Percentiles rank a stretch among this genome's conserved stretches.
These are phyloP conservation scores for Prolemur simus DNA, from an alignment of 2,113 vertebrate genomes.

Conservation along the genomic window DNA sequence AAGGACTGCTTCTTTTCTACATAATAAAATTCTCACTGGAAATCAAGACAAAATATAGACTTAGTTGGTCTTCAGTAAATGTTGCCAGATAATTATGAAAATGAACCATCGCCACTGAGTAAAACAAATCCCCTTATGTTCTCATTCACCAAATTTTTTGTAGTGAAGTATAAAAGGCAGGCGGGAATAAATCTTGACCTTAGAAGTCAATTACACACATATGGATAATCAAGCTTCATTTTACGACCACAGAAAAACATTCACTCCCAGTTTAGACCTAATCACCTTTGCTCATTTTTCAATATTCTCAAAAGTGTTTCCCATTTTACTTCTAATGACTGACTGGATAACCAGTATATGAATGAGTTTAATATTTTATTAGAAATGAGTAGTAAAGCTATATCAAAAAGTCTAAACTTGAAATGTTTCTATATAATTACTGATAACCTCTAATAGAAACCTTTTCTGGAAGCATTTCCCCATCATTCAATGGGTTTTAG, in stretches of 20 bases:
- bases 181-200: background rate
- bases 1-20: background rate
- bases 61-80: constrained; percentile 24
- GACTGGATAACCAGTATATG: background rate
- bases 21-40: background rate
- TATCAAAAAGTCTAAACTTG: background rate
- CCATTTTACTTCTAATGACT: background rate
- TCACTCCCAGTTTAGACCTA: background rate
- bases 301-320: background rate
- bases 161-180: background rate
- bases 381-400: background rate
- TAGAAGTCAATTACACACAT: background rate
- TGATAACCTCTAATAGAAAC: background rate
- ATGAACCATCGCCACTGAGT: background rate
- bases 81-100: constrained; percentile 30
- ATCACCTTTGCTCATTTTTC: background rate
- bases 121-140: background rate
- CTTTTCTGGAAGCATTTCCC: background rate
- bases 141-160: background rate
- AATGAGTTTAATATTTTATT: background rate
- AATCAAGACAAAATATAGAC: constrained; percentile 26
- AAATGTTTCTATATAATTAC: background rate
- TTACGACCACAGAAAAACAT: background rate
- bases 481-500: background rate
- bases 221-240: background rate